Base-by-base conservation (phyloP, 2,888 invertebrate species). In the Ernsta delagoae region DNA sequence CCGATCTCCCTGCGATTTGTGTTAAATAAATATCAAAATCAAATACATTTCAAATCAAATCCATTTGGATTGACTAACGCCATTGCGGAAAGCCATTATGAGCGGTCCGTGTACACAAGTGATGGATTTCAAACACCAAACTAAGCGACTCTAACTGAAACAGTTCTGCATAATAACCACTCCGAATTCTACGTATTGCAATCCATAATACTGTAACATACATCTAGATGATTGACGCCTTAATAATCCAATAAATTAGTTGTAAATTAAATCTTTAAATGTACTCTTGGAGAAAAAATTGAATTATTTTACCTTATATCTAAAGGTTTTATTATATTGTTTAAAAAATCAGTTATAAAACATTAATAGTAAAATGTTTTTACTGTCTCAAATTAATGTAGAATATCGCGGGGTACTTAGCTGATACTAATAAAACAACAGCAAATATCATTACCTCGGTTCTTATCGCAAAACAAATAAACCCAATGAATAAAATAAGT, bases 61-160 rank as follows among this genome's bases (percentile, higher is more conserved):
- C 69, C 69, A 63, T 69, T 69, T 69, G 53, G 59, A 69, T 63
- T 69, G 69, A 63, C 63, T 69, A 69, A 69, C 68, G 62, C n/a
- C n/a, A n/a, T n/a, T n/a, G n/a, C n/a, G n/a, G 59, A 63, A 69
- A 69, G 68, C 68, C 68, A 69, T 69, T 69, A 69, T 69, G 63
- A 69, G 53, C 63, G 69, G 60, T 67, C 61, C 50, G 69, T 69
- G 69, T 69, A 63, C 69, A 69, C 69, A 63, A 69, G 63, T 59
- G 69, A 69, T 69, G 69, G 69, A 69, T 69, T 59, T 69, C 69
- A 69, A 69, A 69, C 63, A 69, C 57, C 59, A 48, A 68, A 63
- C 69, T 69, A 69, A 69, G 69, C 63, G 62, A 63, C 63, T 63
- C 59, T 67, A 61, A 48, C 63, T 59, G 63, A 59, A 53, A 63